Base-by-base conservation (phyloP, 2,797 vertebrate genomes). In the Oreochromis grahami region DNA sequence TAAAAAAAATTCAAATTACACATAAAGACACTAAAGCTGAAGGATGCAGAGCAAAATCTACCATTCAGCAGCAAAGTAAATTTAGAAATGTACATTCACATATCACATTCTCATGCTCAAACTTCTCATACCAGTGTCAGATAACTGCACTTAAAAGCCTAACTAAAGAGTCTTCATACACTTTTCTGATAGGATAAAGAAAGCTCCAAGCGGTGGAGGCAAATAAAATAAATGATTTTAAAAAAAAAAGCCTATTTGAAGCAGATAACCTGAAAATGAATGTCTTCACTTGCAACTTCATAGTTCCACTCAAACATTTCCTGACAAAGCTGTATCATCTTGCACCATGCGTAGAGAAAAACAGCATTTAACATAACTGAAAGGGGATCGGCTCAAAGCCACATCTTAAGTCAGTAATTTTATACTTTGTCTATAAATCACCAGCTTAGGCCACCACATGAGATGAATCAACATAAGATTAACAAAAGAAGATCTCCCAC, bases 341-440 rank as follows among this genome's bases (percentile, higher is more conserved):
- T 78, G 76, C 83, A 79, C 48, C 50, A 60, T 81, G 72, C 55
- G 81, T 10, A 45, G 32, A 52, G 74, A 78, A 36, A 60, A 74
- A 34, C 24, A 48, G 17, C 70, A 32, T 76, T 77, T 78, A 81
- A 56, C 32, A 65, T 43, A 43, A 45, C 79, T 24, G 10, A 21
- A 82, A 58, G 56, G 43, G 50, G 38, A 32, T 36, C 6, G 21
- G 41, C 65, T 78, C 24, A 78, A 63, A 77, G 26, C 36, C 15
- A 77, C 78, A n/a, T 34, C 70, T 80, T 14, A 84, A 74, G 79
- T 90, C 48, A 83, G 83, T 79, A 55, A 55, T 70, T 80, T 55
- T 29, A 5, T 1, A 74, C 43, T 43, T 53, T 43, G 15, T 55
- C 3, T 55, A 68, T 41, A 76, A 34, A 65, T 65, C 34, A 24